Conservation (phyloP, 2,797 vertebrate species). For the Remorina albescens region DNA sequence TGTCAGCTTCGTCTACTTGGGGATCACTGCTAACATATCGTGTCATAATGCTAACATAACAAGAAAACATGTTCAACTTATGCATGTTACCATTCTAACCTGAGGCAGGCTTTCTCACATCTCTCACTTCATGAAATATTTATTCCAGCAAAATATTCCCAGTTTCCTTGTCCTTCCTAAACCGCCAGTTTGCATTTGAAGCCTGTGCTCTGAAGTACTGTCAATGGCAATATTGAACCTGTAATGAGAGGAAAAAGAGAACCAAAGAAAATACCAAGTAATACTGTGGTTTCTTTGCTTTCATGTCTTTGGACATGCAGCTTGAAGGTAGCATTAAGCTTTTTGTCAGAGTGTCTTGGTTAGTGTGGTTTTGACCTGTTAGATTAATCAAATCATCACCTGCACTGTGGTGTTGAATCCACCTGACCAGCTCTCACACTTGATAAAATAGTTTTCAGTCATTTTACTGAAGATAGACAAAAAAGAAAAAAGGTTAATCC, state of each 20-base stretch:
- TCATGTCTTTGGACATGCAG: conserved; percentile 14
- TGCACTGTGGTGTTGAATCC: conserved; percentile 3
- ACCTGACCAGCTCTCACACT: conserved; percentile 15
- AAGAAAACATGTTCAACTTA: too few species aligned
- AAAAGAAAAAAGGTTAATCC: not conserved
- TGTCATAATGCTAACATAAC: too few species aligned
- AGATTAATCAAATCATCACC: conserved; percentile 50
- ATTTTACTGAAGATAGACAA: not conserved
- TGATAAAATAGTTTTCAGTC: not conserved
- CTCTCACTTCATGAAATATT: conserved; percentile 69
- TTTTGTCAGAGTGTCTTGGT: conserved; percentile 44
- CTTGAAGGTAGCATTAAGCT: conserved; percentile 37
- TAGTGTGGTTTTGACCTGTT: conserved; percentile 42
- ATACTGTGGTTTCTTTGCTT: conserved; percentile 41
- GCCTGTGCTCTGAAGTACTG: conserved; percentile 55
- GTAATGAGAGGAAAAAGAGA: conserved; percentile 26
- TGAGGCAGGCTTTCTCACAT: conserved; percentile 59
- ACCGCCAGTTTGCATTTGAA: conserved; percentile 71
- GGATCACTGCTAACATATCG: too few species aligned
- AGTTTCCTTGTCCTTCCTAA: conserved; percentile 64
- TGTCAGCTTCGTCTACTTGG: too few species aligned
- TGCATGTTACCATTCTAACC: too few species aligned
- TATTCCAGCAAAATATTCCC: conserved; percentile 64
- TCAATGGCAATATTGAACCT: conserved; percentile 56
- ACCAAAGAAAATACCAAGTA: conserved; percentile 40